phyloP scores from a whole-genome alignment of 1,140 invertebrate species.

The Berghia stephanieae region DNA sequence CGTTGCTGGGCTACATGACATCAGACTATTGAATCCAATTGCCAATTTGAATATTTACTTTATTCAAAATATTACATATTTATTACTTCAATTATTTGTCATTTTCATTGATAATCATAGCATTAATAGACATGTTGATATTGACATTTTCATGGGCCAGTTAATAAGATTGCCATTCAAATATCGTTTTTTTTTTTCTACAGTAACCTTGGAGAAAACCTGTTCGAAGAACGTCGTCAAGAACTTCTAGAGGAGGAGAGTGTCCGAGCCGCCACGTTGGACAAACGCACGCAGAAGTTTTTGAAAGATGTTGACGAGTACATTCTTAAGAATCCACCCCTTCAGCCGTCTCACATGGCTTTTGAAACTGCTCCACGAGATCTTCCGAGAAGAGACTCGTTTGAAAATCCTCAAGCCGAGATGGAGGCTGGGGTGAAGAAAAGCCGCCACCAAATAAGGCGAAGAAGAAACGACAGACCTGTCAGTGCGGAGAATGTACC shows the following conservation, averaged over 20 bases:
- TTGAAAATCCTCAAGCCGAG: neutral
- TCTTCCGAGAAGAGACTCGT: neutral
- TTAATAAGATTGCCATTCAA: neutral
- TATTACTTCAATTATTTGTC: too few species aligned
- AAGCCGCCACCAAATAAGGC: neutral
- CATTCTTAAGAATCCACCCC: constrained; percentile 32
- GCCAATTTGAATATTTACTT: too few species aligned
- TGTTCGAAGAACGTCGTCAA: constrained; percentile 47
- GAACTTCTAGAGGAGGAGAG: constrained; percentile 54
- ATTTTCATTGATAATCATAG: neutral
- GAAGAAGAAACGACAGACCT: constrained; percentile 27
- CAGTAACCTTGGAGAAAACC: constrained; percentile 46
- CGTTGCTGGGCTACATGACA: too few species aligned
- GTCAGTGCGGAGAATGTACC: constrained; percentile 39
- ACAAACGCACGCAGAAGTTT: constrained; percentile 48
- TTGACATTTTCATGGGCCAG: too few species aligned
- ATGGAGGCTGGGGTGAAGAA: neutral
- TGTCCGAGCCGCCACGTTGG: constrained; percentile 36
- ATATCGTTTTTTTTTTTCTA: constrained; percentile 26
- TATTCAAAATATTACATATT: too few species aligned
- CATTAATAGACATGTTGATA: neutral
- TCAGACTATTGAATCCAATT: too few species aligned
- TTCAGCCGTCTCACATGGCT: neutral
- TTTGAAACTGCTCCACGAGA: neutral
- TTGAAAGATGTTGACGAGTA: constrained; percentile 50